Evolutionary conservation across 2,888 invertebrate genomes (phyloP).

Genomic region (Agriopis leucophaearia): DNA sequence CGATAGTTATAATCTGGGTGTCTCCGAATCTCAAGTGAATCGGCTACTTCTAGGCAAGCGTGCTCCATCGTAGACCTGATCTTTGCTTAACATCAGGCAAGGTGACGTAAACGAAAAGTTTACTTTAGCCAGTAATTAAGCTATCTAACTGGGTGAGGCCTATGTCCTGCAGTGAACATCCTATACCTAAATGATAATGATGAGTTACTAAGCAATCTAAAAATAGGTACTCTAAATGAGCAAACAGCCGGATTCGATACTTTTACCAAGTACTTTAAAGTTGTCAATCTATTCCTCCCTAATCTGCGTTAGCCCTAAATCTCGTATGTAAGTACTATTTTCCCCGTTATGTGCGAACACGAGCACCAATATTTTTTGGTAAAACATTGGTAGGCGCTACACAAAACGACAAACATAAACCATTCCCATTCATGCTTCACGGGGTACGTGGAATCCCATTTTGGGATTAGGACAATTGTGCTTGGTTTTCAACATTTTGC

Average conservation of each 20-base stretch:
- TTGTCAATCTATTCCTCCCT: neutral
- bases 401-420: slow-evolving; percentile 41
- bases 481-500: slow-evolving; percentile 38
- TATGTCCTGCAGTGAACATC: too few species aligned
- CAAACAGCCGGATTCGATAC: neutral
- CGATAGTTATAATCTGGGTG: too few species aligned
- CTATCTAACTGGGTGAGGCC: too few species aligned
- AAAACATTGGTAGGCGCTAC: slow-evolving; percentile 46
- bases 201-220: too few species aligned
- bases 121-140: too few species aligned
- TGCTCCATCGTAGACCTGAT: too few species aligned
- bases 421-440: slow-evolving; percentile 43
- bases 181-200: too few species aligned
- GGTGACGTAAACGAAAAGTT: too few species aligned
- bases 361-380: slow-evolving; percentile 41
- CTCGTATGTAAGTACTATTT: slow-evolving; percentile 24
- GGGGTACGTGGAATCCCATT: slow-evolving; percentile 44
- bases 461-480: slow-evolving; percentile 44
- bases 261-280: neutral
- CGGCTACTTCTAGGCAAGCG: too few species aligned
- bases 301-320: slow-evolving; percentile 12
- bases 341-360: slow-evolving; percentile 27
- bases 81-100: too few species aligned
- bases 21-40: too few species aligned
- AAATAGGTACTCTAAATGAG: neutral